These are phyloP conservation scores for Perca schrenkii DNA, from an alignment of 2,113 vertebrate species.

Conservation along the genomic window DNA sequence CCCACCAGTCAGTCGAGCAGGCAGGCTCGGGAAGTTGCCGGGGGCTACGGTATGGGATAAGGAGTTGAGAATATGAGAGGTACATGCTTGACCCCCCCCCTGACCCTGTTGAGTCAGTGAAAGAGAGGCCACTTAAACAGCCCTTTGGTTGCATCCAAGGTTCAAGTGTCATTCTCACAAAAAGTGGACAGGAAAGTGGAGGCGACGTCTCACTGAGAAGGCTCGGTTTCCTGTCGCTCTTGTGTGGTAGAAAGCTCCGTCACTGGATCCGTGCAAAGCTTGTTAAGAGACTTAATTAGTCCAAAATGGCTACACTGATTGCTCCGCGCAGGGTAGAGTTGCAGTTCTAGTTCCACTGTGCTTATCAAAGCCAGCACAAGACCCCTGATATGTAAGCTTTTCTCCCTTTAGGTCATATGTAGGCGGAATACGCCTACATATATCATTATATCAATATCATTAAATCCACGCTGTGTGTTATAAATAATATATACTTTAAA, in stretches of 20 bases:
- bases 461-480: too few relatives aligned
- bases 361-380: conserved; percentile 14
- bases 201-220: background rate
- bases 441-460: too few relatives aligned
- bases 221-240: background rate
- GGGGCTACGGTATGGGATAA: background rate
- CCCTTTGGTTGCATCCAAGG: background rate
- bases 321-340: conserved; percentile 18
- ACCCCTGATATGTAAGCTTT: background rate
- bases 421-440: too few relatives aligned
- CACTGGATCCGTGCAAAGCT: conserved; percentile 35
- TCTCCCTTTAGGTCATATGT: background rate
- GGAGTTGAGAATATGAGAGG: background rate
- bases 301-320: conserved; percentile 61
- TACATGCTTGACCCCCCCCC: conserved; percentile 24
- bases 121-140: background rate
- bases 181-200: conserved; percentile 15
- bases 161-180: conserved; percentile 11
- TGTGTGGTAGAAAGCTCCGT: conserved; percentile 19
- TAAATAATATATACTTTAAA: too few relatives aligned
- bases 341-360: conserved; percentile 11
- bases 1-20: conserved; percentile 2
- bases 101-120: background rate
- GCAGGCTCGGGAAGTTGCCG: background rate
- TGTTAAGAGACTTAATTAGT: conserved; percentile 64